A percentile compares a stretch with the other conserved stretches of the same genome.
Evolutionary conservation across 2,797 vertebrate species (phyloP).

Genomic region (Protonibea diacanthus): DNA sequence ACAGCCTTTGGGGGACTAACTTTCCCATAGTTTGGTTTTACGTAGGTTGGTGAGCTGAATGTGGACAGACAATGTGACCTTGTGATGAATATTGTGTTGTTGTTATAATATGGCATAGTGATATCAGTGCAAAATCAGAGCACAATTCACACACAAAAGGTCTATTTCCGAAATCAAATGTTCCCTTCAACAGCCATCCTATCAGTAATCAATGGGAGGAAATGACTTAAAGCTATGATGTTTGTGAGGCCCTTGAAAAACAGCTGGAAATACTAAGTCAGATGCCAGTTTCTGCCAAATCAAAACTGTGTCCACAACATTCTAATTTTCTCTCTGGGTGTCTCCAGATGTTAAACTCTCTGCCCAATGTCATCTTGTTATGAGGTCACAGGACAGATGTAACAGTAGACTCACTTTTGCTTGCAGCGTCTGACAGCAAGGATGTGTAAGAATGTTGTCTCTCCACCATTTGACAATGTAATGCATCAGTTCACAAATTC

Average conservation of each 20-base stretch:
- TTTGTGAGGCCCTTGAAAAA: neutral
- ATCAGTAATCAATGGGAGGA: neutral
- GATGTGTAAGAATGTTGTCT: neutral
- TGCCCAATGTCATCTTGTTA: neutral
- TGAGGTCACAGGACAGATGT: neutral
- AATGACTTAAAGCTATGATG: neutral
- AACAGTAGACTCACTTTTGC: no score
- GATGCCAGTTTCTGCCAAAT: neutral
- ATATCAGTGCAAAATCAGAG: no score
- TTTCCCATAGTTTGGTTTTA: neutral
- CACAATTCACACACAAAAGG: no score
- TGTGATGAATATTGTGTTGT: neutral
- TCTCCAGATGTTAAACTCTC: neutral
- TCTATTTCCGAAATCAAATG: no score
- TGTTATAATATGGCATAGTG: no score
- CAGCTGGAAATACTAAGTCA: neutral
- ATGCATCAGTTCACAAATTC: neutral
- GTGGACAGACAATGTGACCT: neutral
- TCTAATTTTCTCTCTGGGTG: neutral
- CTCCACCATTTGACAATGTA: neutral
- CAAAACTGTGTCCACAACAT: neutral
- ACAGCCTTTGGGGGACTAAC: neutral
- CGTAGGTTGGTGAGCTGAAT: neutral
- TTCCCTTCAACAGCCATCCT: no score
- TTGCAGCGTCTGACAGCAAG: neutral